Percentiles rank a stretch among this genome's conserved stretches.
Conservation (phyloP, 1,140 invertebrate species). For the Kradibia gibbosae region DNA sequence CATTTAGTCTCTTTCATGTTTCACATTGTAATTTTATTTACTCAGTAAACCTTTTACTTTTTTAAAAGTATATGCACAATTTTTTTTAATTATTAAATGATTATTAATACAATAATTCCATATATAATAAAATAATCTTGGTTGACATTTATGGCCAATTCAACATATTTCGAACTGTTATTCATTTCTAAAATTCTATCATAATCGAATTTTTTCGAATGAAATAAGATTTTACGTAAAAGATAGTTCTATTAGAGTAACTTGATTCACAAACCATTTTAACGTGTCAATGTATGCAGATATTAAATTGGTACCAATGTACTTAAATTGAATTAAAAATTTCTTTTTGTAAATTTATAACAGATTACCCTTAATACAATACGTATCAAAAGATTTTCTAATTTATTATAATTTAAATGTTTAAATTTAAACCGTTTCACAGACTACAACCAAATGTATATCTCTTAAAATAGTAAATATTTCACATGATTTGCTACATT, state of each 20-base stretch:
- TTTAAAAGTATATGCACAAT: too few species aligned
- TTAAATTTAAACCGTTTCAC: not conserved
- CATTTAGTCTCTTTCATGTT: too few species aligned
- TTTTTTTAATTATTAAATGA: too few species aligned
- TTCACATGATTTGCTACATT: not conserved
- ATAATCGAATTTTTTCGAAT: not conserved
- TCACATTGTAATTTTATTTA: too few species aligned
- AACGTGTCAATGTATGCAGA: not conserved
- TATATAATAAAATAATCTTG: too few species aligned
- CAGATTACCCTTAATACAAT: not conserved
- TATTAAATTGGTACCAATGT: too few species aligned
- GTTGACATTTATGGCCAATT: too few species aligned
- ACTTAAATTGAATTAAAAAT: too few species aligned
- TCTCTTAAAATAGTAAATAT: constrained; percentile 21
- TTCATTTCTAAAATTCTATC: too few species aligned
- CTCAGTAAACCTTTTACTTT: too few species aligned
- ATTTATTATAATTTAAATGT: not conserved
- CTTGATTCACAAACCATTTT: not conserved
- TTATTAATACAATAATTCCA: too few species aligned
- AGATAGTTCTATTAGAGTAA: not conserved
- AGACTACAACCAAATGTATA: not conserved
- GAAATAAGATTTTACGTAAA: not conserved
- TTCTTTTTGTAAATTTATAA: not conserved
- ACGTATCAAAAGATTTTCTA: not conserved
- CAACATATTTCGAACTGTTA: too few species aligned